phyloP scores from a whole-genome alignment of 2,113 vertebrate genomes.

The Astatoreochromis straeleni region DNA sequence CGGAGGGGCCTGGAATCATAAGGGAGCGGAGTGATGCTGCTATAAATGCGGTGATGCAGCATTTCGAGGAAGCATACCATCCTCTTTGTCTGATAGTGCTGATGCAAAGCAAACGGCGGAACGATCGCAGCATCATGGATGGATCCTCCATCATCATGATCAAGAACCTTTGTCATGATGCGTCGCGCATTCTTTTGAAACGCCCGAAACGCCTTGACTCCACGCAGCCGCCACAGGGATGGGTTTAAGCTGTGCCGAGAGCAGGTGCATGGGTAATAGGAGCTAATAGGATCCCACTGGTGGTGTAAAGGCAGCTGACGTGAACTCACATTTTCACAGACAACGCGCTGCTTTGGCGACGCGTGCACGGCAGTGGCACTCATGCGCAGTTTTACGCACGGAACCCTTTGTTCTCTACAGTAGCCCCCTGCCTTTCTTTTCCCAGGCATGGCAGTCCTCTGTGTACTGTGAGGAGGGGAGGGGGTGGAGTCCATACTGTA shows the following conservation, averaged over 20 bases:
- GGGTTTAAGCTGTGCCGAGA: neutral
- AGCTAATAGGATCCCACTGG: neutral
- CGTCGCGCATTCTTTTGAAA: neutral
- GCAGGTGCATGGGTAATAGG: neutral
- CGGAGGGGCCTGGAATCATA: neutral
- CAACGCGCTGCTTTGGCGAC: conserved; percentile 8
- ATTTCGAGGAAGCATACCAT: conserved; percentile 37
- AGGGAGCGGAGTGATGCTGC: conserved; percentile 9
- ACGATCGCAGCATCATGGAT: neutral
- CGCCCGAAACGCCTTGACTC: neutral
- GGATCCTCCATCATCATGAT: neutral
- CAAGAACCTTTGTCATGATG: neutral
- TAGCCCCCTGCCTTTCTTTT: neutral
- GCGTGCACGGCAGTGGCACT: conserved; percentile 9
- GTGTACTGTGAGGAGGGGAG: neutral
- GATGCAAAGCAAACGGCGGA: conserved; percentile 26
- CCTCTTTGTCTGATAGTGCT: conserved; percentile 64
- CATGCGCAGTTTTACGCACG: conserved; percentile 38
- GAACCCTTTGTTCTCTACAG: conserved; percentile 59
- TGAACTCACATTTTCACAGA: neutral
- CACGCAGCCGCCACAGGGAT: neutral
- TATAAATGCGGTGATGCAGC: conserved; percentile 65
- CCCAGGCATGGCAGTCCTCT: conserved; percentile 5
- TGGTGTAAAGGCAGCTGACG: neutral
- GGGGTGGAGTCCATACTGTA: neutral